Conservation (phyloP, 2,888 invertebrate species). For the Acrobeloides nanus region DNA sequence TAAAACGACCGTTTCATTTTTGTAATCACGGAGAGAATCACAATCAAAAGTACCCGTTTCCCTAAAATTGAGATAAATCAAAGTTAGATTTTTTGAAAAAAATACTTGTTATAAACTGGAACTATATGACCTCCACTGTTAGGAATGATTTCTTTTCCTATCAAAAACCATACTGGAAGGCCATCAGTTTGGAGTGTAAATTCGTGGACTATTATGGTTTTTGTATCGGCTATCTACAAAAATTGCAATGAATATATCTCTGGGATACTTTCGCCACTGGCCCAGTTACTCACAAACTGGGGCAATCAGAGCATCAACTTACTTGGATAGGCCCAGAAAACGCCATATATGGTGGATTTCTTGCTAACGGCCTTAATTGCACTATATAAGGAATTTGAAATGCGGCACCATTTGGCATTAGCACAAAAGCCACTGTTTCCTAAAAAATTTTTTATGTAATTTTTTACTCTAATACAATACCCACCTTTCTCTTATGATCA, state of each 20-base stretch:
- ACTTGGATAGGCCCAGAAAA: slow-evolving; percentile 44
- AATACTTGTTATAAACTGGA: slow-evolving; percentile 38
- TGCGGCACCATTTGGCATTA: slow-evolving; percentile 42
- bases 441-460: slow-evolving; percentile 13
- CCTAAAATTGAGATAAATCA: slow-evolving; percentile 19
- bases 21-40: slow-evolving; percentile 41
- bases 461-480: not conserved
- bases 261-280: not conserved
- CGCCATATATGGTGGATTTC: slow-evolving; percentile 34
- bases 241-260: slow-evolving; percentile 1
- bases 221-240: slow-evolving; percentile 44
- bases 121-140: slow-evolving; percentile 46
- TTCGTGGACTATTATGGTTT: slow-evolving; percentile 47
- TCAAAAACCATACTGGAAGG: slow-evolving; percentile 52
- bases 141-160: slow-evolving; percentile 49
- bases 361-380: slow-evolving; percentile 33
- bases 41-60: slow-evolving; percentile 38
- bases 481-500: slow-evolving; percentile 45
- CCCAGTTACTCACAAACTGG: not conserved
- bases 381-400: slow-evolving; percentile 37
- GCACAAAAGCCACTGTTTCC: slow-evolving; percentile 37
- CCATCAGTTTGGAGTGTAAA: slow-evolving; percentile 43
- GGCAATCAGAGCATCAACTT: not conserved
- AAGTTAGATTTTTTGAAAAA: not conserved
- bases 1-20: slow-evolving; percentile 41